Evolutionary conservation across 2,797 vertebrate genomes (phyloP).

Genomic region (Orestias chungarensis): DNA sequence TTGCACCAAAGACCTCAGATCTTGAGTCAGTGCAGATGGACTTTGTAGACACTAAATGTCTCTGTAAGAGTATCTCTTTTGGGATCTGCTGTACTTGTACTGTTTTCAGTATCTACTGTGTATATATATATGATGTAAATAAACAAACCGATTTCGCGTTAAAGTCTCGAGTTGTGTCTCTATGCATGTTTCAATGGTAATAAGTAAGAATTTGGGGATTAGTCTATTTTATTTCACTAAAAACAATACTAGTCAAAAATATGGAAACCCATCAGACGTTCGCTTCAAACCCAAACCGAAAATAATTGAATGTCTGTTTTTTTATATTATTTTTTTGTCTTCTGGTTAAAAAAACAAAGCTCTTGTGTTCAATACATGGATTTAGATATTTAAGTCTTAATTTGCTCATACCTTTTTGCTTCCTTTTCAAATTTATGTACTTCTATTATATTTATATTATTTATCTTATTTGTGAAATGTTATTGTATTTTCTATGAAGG

Average conservation of each 20-base stretch:
- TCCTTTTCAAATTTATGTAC: neutral
- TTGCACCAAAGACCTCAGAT: slow-evolving; percentile 72
- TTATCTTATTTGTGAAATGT: neutral
- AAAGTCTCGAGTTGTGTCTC: slow-evolving; percentile 6
- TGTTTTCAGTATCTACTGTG: slow-evolving; percentile 63
- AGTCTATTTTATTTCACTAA: neutral
- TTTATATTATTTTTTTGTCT: neutral
- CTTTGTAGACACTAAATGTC: slow-evolving; percentile 73
- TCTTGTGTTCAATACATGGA: neutral
- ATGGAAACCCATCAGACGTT: neutral
- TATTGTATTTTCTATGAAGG: neutral
- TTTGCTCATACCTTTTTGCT: neutral
- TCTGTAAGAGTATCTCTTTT: slow-evolving; percentile 67
- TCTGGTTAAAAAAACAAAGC: neutral
- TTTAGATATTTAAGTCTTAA: too few species aligned
- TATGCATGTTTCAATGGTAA: slow-evolving; percentile 4
- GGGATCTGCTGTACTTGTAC: slow-evolving; percentile 69
- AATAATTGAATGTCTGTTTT: neutral
- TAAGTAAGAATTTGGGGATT: neutral
- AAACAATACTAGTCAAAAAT: neutral
- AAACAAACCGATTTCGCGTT: slow-evolving; percentile 69
- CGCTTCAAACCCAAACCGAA: neutral
- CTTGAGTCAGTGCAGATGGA: slow-evolving; percentile 74
- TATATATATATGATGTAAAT: slow-evolving; percentile 59
- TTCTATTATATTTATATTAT: neutral